Conservation (phyloP, 2,888 invertebrate species). For the Erebia epiphron region DNA sequence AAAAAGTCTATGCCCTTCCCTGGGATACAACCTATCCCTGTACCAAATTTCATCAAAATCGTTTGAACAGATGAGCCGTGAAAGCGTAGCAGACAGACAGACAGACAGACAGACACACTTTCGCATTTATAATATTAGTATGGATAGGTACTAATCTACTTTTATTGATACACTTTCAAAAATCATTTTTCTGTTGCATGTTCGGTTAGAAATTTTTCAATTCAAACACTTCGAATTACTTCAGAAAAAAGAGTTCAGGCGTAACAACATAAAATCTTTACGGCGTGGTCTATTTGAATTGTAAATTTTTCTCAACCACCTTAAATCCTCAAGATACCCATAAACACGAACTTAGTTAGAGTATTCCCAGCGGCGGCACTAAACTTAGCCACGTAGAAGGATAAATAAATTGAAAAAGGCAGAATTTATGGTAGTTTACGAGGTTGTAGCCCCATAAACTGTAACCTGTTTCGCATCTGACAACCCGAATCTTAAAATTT, state of each 20-base stretch:
- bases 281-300: slow-evolving; percentile 19
- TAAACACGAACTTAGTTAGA: slow-evolving; percentile 36
- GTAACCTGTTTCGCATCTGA: slow-evolving; percentile 21
- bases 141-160: too few relatives aligned
- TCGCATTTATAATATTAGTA: too few relatives aligned
- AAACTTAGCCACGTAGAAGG: slow-evolving; percentile 28
- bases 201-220: too few relatives aligned
- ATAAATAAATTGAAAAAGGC: slow-evolving; percentile 39
- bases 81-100: too few relatives aligned
- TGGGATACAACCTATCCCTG: too few relatives aligned
- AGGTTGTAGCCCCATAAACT: slow-evolving; percentile 32
- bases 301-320: slow-evolving; percentile 19
- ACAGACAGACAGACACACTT: too few relatives aligned
- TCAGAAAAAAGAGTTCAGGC: background rate
- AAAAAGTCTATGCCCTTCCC: too few relatives aligned
- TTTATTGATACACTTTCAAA: too few relatives aligned
- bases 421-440: slow-evolving; percentile 30
- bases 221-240: background rate
- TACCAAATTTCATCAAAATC: too few relatives aligned
- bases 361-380: slow-evolving; percentile 24
- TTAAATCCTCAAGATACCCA: slow-evolving; percentile 28
- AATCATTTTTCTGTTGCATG: too few relatives aligned
- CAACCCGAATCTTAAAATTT: background rate
- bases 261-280: slow-evolving; percentile 22
- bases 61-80: too few relatives aligned